Evolutionary conservation across 2,113 vertebrate species (phyloP), one percentile per base, ranked within the genome.

Genomic region (Elephantulus edwardii): DNA sequence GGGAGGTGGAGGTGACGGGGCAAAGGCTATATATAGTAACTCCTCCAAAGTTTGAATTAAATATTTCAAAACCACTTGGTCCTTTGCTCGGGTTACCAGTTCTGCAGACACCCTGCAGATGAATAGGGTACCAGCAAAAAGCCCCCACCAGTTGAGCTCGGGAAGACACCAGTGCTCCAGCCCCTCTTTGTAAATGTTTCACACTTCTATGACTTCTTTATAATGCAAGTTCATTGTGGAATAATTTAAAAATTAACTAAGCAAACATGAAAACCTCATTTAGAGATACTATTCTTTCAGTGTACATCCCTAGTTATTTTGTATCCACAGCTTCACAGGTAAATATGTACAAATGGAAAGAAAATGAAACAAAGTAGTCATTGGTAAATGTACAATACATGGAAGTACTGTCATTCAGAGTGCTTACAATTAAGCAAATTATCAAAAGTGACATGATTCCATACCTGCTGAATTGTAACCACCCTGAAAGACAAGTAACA

Each of bases 201-300:
- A 19, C 28, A 7, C 16, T 26, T 74, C 24, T 58, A 11, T 75
- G 86, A 46, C 81, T 88, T 92, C 74, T 90, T 77, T 68, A 40
- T 50, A 74, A 76, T 35, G 5, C 54, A 82, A 82, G 54, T 78
- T 80, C 52, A 62, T 50, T 58, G 68, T 48, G 56, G 60, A 77
- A 76, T 72, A 94, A 71, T 87, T 40, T 79, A 74, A 86, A 92
- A 82, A 86, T 56, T 86, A 66, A 58, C 70, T 79, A 42, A 84
- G 83, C 64, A 70, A 66, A 90, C 46, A 33, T 68, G 76, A 60
- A 72, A 78, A 72, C 60, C 56, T n/a, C 78, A 35, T 13, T 19
- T 40, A 60, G 83, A 72, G 48, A 75, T 58, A 54, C 76, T 77
- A 19, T 48, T 24, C 6, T 83, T 56, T 76, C 16, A 10, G 44